A percentile compares a stretch with the other conserved stretches of the same genome.
phyloP scores from a whole-genome alignment of 2,888 invertebrate genomes.

The Electrophaes corylata region DNA sequence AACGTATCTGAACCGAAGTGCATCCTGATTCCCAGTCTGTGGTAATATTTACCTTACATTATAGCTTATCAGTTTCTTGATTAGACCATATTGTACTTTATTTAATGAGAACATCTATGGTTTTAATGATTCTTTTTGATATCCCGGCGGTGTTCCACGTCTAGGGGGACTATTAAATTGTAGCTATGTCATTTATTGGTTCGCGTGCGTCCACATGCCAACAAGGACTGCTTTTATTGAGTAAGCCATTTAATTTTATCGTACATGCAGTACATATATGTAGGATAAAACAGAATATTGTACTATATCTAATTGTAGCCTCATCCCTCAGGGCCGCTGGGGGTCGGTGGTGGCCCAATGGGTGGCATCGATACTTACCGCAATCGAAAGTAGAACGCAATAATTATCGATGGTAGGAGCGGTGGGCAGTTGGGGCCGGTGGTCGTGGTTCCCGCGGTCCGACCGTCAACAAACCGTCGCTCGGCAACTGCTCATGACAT shows the following conservation, averaged over 20 bases:
- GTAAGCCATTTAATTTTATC: constrained; percentile 74
- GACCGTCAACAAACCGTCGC: constrained; percentile 83
- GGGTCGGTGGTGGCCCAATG: constrained; percentile 43
- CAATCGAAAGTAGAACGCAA: constrained; percentile 78
- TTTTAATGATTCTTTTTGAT: constrained; percentile 57
- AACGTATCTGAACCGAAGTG: no score
- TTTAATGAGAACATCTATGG: constrained; percentile 23
- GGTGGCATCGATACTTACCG: constrained; percentile 67
- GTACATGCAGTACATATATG: constrained; percentile 63
- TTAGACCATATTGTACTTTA: neutral
- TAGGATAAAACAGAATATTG: constrained; percentile 60
- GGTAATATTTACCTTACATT: neutral
- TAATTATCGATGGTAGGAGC: constrained; percentile 72
- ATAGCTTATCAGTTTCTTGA: constrained; percentile 1
- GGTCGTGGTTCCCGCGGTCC: constrained; percentile 75
- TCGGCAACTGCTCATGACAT: constrained; percentile 83
- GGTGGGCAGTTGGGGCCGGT: constrained; percentile 54
- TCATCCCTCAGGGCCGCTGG: constrained; percentile 63
- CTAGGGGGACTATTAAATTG: constrained; percentile 60
- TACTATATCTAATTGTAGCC: constrained; percentile 70
- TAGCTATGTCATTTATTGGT: constrained; percentile 62
- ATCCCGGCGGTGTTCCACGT: constrained; percentile 46
- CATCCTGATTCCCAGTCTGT: neutral
- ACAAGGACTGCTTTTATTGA: constrained; percentile 71
- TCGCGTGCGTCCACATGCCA: constrained; percentile 63